Evolutionary conservation across 2,113 vertebrate species (phyloP).

Genomic region (Cyprinodon tularosa): DNA sequence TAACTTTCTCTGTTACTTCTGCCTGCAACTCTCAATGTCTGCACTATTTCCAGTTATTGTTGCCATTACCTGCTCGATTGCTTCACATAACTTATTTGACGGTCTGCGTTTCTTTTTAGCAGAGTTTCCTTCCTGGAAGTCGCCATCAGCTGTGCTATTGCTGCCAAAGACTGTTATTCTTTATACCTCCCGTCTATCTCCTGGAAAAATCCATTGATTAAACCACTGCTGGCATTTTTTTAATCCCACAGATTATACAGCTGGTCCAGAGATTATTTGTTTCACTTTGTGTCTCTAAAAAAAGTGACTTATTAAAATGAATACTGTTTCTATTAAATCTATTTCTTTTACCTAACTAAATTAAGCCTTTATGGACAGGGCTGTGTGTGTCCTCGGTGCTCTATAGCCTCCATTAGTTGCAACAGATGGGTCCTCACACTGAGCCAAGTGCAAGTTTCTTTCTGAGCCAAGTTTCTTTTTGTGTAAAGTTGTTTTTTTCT

Average conservation of each 20-base stretch:
- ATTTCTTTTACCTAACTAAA: no score
- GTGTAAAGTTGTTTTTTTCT: no score
- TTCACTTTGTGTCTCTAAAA: background rate
- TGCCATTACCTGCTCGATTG: background rate
- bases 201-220: background rate
- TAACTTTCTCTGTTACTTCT: background rate
- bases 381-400: no score
- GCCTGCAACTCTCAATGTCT: background rate
- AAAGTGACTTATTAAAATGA: no score
- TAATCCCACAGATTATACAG: no score
- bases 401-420: no score
- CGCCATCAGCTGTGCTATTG: background rate
- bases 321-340: no score
- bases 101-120: background rate
- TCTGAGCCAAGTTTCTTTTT: no score
- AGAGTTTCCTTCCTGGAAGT: background rate
- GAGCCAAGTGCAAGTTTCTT: no score
- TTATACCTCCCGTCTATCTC: background rate
- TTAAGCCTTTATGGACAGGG: no score
- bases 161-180: background rate
- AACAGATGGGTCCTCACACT: no score
- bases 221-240: background rate
- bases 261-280: background rate
- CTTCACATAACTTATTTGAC: background rate
- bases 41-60: background rate